phyloP scores from a whole-genome alignment of 2,888 invertebrate species.

The Papilio protenor region DNA sequence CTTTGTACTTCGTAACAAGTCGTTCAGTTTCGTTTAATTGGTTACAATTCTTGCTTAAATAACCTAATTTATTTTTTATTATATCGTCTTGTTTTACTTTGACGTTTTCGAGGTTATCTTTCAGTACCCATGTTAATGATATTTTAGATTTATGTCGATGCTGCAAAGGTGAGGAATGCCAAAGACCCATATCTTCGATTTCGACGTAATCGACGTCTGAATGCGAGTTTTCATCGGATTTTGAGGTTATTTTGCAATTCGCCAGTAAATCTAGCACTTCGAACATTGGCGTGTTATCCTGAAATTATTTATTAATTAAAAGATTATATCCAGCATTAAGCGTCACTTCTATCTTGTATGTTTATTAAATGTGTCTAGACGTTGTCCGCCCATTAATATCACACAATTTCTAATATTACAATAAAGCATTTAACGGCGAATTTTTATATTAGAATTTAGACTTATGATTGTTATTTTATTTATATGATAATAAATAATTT shows the following conservation, averaged over 20 bases:
- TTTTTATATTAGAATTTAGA: constrained; percentile 16
- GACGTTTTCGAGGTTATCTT: constrained; percentile 84
- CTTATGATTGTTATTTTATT: constrained; percentile 18
- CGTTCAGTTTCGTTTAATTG: constrained; percentile 63
- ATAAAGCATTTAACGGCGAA: not conserved
- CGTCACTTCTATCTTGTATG: not conserved
- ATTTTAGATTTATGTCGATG: constrained; percentile 85
- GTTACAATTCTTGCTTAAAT: constrained; percentile 57
- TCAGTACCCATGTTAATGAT: constrained; percentile 90
- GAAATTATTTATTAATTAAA: constrained; percentile 47
- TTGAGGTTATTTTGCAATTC: constrained; percentile 66
- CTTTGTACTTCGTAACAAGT: constrained; percentile 45
- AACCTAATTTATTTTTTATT: constrained; percentile 54
- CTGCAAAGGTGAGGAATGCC: constrained; percentile 78
- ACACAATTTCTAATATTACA: not conserved
- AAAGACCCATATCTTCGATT: constrained; percentile 78
- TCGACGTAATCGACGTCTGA: constrained; percentile 72
- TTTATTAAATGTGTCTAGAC: not conserved
- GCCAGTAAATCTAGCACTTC: constrained; percentile 75
- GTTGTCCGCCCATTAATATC: not conserved
- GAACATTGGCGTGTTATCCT: constrained; percentile 63
- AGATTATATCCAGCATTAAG: not conserved
- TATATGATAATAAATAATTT: constrained; percentile 12
- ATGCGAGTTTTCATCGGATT: constrained; percentile 56
- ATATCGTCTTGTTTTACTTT: constrained; percentile 62